These are phyloP conservation scores for Cladopsammia gracilis DNA, from an alignment of 64 coral and sea anemone species.

Conservation along the genomic window DNA sequence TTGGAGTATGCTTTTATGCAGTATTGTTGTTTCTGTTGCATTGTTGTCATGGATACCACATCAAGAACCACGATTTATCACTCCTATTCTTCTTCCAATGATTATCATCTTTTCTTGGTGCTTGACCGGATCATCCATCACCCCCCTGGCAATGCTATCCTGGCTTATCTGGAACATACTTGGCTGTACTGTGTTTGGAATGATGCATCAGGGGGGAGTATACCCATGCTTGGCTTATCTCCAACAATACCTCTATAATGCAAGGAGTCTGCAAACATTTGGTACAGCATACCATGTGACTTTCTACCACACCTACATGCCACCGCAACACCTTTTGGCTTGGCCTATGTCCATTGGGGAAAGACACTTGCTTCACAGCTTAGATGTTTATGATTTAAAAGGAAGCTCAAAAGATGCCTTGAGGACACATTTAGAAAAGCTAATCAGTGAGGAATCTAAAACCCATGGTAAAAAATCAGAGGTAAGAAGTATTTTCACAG, in stretches of 20 bases:
- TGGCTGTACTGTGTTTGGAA: constrained; percentile 86
- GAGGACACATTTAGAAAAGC: constrained; percentile 4
- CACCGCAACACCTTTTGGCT: constrained; percentile 87
- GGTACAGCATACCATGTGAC: constrained; percentile 57
- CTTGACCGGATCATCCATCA: constrained; percentile 31
- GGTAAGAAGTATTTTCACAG: constrained; percentile 20
- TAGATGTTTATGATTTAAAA: constrained; percentile 83
- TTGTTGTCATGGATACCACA: constrained; percentile 89
- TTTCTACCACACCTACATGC: constrained; percentile 97
- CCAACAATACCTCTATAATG: constrained; percentile 43
- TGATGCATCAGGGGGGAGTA: constrained; percentile 92
- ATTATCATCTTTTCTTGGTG: constrained; percentile 75
- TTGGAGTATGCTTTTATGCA: constrained; percentile 33
- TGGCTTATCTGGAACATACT: constrained; percentile 94
- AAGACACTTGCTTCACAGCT: background rate
- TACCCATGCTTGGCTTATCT: constrained; percentile 82
- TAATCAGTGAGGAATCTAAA: constrained; percentile 6
- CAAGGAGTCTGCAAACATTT: constrained; percentile 6
- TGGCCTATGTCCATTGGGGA: constrained; percentile 66
- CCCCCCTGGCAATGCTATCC: constrained; percentile 18
- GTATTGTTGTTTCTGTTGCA: constrained; percentile 72
- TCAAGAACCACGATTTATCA: constrained; percentile 96
- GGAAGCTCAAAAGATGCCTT: constrained; percentile 63
- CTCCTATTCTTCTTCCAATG: constrained; percentile 80
- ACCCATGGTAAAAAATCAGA: constrained; percentile 6